A percentile compares a stretch with the other conserved stretches of the same genome.
phyloP scores from a whole-genome alignment of 2,888 invertebrate species.

The Blomia tropicalis region DNA sequence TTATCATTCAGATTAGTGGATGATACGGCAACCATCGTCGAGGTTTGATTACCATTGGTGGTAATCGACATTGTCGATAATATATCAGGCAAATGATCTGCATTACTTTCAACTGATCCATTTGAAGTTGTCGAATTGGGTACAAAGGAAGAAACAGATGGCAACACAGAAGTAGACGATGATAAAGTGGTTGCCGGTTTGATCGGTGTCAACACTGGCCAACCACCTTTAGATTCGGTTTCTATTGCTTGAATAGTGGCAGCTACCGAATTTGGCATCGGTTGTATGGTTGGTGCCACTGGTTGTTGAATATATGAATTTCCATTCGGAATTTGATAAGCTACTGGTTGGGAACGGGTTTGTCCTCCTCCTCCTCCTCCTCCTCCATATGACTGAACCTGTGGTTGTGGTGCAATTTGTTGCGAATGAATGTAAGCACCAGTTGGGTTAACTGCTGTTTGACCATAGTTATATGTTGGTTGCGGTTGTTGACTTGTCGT shows the following conservation, averaged over 20 bases:
- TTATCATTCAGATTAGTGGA: not conserved
- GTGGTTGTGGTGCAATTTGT: not conserved
- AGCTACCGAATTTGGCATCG: not conserved
- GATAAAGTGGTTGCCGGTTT: not conserved
- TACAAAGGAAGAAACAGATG: not conserved
- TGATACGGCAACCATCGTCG: not conserved
- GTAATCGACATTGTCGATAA: not conserved
- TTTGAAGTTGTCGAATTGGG: not conserved
- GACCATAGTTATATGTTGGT: too few relatives aligned
- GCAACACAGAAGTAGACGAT: not conserved
- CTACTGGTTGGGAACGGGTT: not conserved
- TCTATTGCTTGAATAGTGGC: conserved; percentile 5
- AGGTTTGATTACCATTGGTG: not conserved
- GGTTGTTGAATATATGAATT: not conserved
- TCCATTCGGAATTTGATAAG: not conserved
- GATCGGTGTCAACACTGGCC: conserved; percentile 11
- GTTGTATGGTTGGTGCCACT: not conserved
- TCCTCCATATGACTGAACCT: not conserved
- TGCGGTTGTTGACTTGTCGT: not conserved
- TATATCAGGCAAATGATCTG: not conserved
- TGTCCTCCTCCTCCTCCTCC: not conserved
- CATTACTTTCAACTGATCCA: not conserved
- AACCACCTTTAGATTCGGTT: conserved; percentile 7
- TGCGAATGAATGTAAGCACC: not conserved
- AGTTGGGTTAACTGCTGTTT: not conserved